phyloP scores from a whole-genome alignment of 2,888 invertebrate genomes.

The Drosophila limbata region DNA sequence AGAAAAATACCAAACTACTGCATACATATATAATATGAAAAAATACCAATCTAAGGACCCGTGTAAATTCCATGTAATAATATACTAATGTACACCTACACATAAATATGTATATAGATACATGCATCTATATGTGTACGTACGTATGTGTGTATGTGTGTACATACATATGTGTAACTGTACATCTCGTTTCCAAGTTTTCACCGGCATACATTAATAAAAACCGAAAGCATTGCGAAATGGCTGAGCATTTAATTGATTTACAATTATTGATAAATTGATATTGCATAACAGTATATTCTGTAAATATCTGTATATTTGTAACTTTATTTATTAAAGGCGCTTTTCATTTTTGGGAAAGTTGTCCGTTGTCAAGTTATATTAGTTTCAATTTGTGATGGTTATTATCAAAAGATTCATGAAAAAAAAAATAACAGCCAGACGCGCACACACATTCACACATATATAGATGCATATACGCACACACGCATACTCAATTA shows the following conservation, averaged over 20 bases:
- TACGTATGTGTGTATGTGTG: not conserved
- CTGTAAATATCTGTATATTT: conserved; percentile 36
- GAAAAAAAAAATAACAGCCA: conserved; percentile 48
- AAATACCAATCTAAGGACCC: not conserved
- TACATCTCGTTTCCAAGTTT: conserved; percentile 20
- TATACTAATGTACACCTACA: not conserved
- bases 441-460: conserved; percentile 8
- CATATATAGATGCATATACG: conserved; percentile 5
- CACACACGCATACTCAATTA: conserved; percentile 41
- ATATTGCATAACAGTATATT: conserved; percentile 63
- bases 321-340: conserved; percentile 30
- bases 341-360: conserved; percentile 77
- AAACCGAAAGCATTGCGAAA: conserved; percentile 77
- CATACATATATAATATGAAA: not conserved
- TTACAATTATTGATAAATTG: conserved; percentile 54
- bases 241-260: conserved; percentile 66
- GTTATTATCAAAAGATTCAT: conserved; percentile 72
- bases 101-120: not conserved
- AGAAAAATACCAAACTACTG: no score
- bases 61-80: not conserved
- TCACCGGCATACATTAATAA: conserved; percentile 42
- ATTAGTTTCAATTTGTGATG: conserved; percentile 70
- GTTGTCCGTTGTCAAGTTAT: conserved; percentile 56
- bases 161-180: conserved; percentile 1
- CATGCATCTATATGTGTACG: not conserved